phyloP scores from a whole-genome alignment of 1,140 invertebrate genomes.

The Mesaphorura yosii region DNA sequence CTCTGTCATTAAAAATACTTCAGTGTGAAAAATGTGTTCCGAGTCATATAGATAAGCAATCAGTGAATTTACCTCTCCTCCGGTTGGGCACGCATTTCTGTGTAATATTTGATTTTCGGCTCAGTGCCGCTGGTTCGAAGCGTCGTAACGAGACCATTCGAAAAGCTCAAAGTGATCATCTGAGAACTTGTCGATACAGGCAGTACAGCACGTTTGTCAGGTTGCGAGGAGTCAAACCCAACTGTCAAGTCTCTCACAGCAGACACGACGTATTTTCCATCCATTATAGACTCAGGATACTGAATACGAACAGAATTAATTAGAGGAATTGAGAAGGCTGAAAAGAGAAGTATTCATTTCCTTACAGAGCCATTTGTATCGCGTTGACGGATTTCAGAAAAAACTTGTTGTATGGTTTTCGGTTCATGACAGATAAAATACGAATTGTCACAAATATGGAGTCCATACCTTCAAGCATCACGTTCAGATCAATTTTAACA shows the following conservation, averaged over 20 bases:
- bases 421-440: conserved; percentile 79
- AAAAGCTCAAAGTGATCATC: conserved; percentile 95
- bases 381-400: too few relatives aligned
- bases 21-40: neutral
- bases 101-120: conserved; percentile 97
- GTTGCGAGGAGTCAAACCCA: conserved; percentile 67
- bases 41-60: conserved; percentile 19
- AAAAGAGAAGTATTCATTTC: conserved; percentile 21
- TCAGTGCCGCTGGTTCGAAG: conserved; percentile 95
- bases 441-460: conserved; percentile 71
- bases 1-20: conserved; percentile 44
- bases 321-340: conserved; percentile 14
- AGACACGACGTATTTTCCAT: conserved; percentile 57
- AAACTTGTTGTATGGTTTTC: too few relatives aligned
- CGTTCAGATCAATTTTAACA: too few relatives aligned
- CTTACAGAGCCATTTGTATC: conserved; percentile 41
- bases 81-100: conserved; percentile 57
- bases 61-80: conserved; percentile 5
- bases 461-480: conserved; percentile 52
- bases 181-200: conserved; percentile 66
- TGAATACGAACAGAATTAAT: conserved; percentile 34
- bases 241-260: conserved; percentile 72
- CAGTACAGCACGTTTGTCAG: conserved; percentile 59
- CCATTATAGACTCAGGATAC: conserved; percentile 60
- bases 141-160: conserved; percentile 73